phyloP scores from a whole-genome alignment of 2,797 vertebrate species.

The Hyperoplus immaculatus region DNA sequence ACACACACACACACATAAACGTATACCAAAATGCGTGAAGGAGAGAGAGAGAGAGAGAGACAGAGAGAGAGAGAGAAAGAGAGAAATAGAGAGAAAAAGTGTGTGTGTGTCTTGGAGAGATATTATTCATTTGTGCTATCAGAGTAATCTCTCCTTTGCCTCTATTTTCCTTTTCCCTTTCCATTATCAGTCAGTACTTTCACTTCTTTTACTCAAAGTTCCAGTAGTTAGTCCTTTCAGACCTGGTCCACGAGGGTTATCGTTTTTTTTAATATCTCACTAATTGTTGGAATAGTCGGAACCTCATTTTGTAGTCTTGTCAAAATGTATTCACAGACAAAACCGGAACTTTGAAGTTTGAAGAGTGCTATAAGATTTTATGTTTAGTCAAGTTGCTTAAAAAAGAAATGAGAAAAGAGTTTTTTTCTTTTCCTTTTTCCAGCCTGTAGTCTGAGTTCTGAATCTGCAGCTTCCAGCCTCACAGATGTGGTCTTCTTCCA shows the following conservation, averaged over 20 bases:
- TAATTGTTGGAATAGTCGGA: not conserved
- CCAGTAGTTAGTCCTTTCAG: not conserved
- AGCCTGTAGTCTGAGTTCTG: slow-evolving; percentile 50
- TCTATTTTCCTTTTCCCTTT: not conserved
- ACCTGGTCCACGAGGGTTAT: not conserved
- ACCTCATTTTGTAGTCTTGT: not conserved
- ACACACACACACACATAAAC: not conserved
- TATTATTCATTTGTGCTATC: not conserved
- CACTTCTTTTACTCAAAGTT: not conserved
- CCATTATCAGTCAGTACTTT: not conserved
- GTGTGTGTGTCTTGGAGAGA: too few species aligned
- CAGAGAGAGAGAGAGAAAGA: too few species aligned
- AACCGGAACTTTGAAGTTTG: not conserved
- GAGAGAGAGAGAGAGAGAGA: not conserved
- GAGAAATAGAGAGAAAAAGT: too few species aligned
- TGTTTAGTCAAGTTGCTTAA: not conserved
- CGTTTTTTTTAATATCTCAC: not conserved
- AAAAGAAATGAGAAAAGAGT: not conserved
- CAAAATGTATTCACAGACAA: not conserved
- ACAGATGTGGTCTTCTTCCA: slow-evolving; percentile 65
- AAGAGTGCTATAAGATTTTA: not conserved
- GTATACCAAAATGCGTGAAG: not conserved
- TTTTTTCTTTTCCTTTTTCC: not conserved
- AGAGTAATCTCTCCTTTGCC: not conserved
- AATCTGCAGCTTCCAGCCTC: slow-evolving; percentile 53